Evolutionary conservation across 2,888 invertebrate species (phyloP).

Genomic region (Acleris sparsana): DNA sequence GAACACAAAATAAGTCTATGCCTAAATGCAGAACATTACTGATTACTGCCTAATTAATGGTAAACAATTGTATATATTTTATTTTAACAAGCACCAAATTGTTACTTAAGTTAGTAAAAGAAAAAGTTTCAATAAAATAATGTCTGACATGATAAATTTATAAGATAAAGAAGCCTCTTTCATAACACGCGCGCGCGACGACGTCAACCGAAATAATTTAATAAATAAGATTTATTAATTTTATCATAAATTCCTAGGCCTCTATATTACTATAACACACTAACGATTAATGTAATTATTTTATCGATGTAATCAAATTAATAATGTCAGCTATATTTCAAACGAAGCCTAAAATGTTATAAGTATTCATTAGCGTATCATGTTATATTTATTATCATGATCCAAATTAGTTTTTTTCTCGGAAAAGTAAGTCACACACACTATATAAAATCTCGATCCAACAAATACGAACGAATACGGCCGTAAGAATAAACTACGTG

Average conservation of each 20-base stretch:
- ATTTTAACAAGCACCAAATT: too few species aligned
- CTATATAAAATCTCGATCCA: too few species aligned
- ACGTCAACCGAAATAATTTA: background rate
- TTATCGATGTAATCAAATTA: slow-evolving; percentile 8
- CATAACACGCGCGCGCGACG: background rate
- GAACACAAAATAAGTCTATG: too few species aligned
- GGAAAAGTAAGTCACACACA: too few species aligned
- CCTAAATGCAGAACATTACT: too few species aligned
- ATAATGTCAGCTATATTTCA: slow-evolving; percentile 11
- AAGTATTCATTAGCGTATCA: slow-evolving; percentile 10
- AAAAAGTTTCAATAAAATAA: too few species aligned
- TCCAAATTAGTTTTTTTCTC: too few species aligned
- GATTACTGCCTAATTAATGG: too few species aligned
- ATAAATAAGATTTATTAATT: slow-evolving; percentile 13
- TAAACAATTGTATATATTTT: too few species aligned
- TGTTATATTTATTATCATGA: background rate
- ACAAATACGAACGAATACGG: slow-evolving; percentile 7
- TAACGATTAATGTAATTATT: slow-evolving; percentile 11
- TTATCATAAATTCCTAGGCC: slow-evolving; percentile 1
- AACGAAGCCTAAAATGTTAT: background rate
- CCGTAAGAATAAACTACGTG: slow-evolving; percentile 27
- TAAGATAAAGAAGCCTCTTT: slow-evolving; percentile 16
- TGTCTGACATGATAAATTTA: too few species aligned
- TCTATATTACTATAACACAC: slow-evolving; percentile 12
- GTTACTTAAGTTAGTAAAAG: too few species aligned